These are phyloP conservation scores for Pedionomus torquatus DNA, from an alignment of 2,113 vertebrate genomes.

Conservation along the genomic window DNA sequence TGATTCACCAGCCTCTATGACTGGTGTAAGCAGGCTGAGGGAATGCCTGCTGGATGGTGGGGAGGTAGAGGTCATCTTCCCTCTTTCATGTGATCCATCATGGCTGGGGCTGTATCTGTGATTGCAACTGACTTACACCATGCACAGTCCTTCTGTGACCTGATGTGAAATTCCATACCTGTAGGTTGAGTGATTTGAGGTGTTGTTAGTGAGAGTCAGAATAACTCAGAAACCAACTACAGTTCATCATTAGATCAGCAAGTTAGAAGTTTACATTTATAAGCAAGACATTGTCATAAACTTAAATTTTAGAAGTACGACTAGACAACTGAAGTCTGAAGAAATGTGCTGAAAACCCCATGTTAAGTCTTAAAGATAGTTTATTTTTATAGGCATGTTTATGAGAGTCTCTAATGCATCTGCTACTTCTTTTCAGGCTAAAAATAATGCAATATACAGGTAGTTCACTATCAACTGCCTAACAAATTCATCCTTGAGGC, in stretches of 20 bases:
- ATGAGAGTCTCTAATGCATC: not conserved
- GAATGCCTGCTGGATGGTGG: not conserved
- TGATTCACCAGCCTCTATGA: not conserved
- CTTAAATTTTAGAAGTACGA: not conserved
- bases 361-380: not conserved
- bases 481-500: not conserved
- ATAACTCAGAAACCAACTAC: not conserved
- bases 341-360: not conserved
- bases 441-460: not conserved
- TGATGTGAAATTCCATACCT: rapidly evolving
- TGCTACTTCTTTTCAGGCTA: not conserved
- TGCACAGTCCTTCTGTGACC: not conserved
- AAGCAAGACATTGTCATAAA: not conserved
- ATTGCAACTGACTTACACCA: not conserved
- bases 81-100: not conserved
- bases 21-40: not conserved
- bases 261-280: not conserved
- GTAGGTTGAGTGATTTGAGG: not conserved
- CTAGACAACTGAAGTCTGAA: not conserved
- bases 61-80: not conserved
- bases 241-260: not conserved
- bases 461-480: not conserved
- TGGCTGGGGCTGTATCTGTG: not conserved
- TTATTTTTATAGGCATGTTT: not conserved
- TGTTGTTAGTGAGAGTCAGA: not conserved